Percentiles rank a stretch among this genome's conserved stretches.
Evolutionary conservation across 2,113 vertebrate genomes (phyloP).

Genomic region (Tyrannus savana): DNA sequence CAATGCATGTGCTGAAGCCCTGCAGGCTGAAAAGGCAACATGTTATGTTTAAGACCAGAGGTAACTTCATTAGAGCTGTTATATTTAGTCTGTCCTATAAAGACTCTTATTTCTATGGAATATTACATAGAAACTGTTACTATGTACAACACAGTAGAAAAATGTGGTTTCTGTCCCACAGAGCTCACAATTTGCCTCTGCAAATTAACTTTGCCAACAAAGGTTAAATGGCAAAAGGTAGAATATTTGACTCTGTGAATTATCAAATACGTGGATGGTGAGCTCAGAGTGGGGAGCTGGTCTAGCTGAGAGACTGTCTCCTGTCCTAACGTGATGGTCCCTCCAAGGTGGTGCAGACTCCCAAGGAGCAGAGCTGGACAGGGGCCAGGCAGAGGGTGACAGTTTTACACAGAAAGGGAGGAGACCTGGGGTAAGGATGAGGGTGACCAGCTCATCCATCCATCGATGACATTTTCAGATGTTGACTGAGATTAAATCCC

Average conservation of each 20-base stretch:
- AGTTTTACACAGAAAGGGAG: neutral
- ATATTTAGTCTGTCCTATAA: constrained; percentile 38
- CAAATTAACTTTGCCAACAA: constrained; percentile 18
- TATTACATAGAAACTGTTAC: constrained; percentile 65
- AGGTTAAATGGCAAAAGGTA: constrained; percentile 37
- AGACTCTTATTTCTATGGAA: constrained; percentile 42
- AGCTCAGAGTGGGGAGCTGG: neutral
- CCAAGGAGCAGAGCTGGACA: neutral
- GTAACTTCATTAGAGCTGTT: constrained; percentile 59
- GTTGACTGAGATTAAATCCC: neutral
- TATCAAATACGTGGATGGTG: neutral
- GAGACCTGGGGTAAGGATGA: neutral
- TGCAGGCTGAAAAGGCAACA: neutral
- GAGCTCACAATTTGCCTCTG: constrained; percentile 43
- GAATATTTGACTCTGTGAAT: neutral
- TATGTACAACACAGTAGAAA: constrained; percentile 46
- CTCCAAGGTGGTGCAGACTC: neutral
- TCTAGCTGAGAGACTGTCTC: neutral
- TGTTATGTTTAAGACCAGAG: constrained; percentile 41
- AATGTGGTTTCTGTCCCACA: constrained; percentile 38
- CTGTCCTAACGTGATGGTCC: neutral
- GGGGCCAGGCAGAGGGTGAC: neutral
- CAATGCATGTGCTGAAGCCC: neutral
- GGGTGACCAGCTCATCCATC: neutral
- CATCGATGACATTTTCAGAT: neutral